phyloP scores from a whole-genome alignment of 2,797 vertebrate species.

The Alosa sapidissima region DNA sequence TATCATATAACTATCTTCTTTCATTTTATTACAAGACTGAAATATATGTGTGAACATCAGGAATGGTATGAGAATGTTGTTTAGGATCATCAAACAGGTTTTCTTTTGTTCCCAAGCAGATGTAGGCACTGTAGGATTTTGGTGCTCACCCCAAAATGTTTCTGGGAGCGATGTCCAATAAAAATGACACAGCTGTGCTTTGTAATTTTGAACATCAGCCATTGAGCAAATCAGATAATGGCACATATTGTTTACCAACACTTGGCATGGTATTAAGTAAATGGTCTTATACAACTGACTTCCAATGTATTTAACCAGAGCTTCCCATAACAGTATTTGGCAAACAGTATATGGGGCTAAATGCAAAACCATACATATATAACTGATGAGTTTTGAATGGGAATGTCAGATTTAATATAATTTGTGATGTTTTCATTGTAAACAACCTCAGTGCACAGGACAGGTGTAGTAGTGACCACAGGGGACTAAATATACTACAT shows the following conservation, averaged over 20 bases:
- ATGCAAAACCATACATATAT: neutral
- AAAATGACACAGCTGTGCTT: neutral
- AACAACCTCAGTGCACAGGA: neutral
- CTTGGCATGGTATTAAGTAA: neutral
- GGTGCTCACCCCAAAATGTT: neutral
- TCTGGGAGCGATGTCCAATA: neutral
- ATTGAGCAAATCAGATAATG: neutral
- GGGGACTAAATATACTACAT: neutral
- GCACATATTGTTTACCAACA: neutral
- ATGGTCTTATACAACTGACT: neutral
- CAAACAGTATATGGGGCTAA: neutral
- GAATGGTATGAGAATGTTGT: neutral
- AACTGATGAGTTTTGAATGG: neutral
- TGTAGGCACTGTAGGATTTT: conserved; percentile 26
- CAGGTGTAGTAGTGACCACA: neutral
- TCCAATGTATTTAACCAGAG: neutral
- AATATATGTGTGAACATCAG: neutral
- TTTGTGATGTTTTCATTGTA: neutral
- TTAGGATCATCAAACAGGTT: neutral
- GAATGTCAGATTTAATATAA: neutral
- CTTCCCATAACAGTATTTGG: neutral
- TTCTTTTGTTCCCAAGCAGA: conserved; percentile 12
- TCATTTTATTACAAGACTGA: neutral
- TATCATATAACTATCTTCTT: neutral
- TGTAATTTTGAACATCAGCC: neutral